These are phyloP conservation scores for Antechinus stuartii DNA, from an alignment of 2,113 vertebrate species.

Conservation along the genomic window DNA sequence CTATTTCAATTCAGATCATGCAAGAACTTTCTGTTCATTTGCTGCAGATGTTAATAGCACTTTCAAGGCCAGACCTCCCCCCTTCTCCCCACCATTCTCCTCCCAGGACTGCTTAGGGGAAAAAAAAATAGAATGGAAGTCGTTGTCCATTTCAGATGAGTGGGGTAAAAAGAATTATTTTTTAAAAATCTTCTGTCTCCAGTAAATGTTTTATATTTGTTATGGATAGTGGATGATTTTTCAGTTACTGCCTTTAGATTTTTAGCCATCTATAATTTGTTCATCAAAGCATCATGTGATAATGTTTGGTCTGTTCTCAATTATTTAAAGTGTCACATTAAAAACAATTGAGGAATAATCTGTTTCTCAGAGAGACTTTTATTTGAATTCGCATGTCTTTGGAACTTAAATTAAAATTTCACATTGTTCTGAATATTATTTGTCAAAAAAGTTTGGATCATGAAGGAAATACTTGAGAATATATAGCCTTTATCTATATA, in stretches of 20 bases:
- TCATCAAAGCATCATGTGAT: background rate
- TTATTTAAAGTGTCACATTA: background rate
- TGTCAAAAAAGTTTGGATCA: background rate
- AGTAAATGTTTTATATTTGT: background rate
- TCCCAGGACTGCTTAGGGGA: background rate
- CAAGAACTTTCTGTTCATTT: background rate
- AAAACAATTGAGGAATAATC: background rate
- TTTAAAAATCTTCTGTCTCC: background rate
- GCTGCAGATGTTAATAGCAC: background rate
- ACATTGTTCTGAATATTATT: background rate
- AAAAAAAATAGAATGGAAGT: conserved; percentile 18
- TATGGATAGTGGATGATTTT: background rate
- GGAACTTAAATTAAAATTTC: background rate
- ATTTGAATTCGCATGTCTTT: background rate
- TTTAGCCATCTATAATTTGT: conserved; percentile 17
- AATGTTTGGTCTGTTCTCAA: background rate
- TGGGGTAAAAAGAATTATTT: background rate
- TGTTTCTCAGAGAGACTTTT: background rate
- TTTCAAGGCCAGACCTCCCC: background rate
- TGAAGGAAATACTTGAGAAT: background rate
- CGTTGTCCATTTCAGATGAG: conserved; percentile 17
- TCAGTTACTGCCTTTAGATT: background rate
- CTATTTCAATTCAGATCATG: background rate
- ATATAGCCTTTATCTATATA: background rate
- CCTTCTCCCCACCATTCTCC: background rate